Base-by-base conservation (phyloP, 2,797 vertebrate species). In the Sebastolobus altivelis region DNA sequence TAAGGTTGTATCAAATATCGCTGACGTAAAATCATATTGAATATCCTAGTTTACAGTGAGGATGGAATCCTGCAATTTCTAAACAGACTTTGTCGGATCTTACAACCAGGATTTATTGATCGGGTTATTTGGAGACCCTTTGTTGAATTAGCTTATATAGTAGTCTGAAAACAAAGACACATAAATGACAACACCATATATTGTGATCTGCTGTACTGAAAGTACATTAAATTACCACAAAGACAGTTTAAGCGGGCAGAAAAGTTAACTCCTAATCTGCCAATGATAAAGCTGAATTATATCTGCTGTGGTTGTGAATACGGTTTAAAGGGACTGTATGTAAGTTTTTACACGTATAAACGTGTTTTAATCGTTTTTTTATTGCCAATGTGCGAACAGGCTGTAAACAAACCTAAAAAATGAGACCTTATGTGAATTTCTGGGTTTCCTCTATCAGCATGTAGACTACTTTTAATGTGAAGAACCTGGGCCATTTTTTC, bases 211-310 rank as follows among this genome's bases (percentile, higher is more conserved):
- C 20, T 67, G 22, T 12, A 49, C 40, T 43, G 40, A 43, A 43
- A 43, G 40, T 43, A 43, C 0, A 6, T 16, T 16, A 16, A 20
- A 0, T 49, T 22, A 8, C 1, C 18, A 33, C 18, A 49, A 7
- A 66, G 16, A 16, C 38, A n/a, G 37, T 38, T 46, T 25, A 62
- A 35, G 37, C 27, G 10, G 22, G 27, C 3, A 31, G 18, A 33
- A 49, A 54, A 33, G 27, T 33, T 66, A 43, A 66, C 43, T 66
- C 7, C 2, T 6, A 55, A 37, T 8, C 11, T 22, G 16, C 12
- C 25, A 29, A 38, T 20, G n/a, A 49, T 7, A 29, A 66, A 31
- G 18, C 27, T 66, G 31, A 68, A 25, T 54, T 6, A 37, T 5
- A 38, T 18, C 14, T 31, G 43, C 9, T 13, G 18, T 40, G 13